phyloP scores from a whole-genome alignment of 2,888 invertebrate genomes.

The Mantis religiosa region DNA sequence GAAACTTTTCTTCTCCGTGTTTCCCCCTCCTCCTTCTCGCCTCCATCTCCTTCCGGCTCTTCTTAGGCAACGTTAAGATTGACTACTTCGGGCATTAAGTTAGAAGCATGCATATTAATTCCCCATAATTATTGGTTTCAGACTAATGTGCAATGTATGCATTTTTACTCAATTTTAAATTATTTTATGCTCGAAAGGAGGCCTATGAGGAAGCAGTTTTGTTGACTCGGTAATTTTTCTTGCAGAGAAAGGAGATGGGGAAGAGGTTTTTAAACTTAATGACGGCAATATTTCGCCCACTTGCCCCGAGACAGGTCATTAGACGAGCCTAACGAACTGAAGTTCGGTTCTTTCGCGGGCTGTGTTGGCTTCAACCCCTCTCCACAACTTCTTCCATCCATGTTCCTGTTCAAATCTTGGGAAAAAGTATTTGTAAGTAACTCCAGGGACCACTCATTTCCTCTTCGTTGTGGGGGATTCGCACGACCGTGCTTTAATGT shows the following conservation, averaged over 20 bases:
- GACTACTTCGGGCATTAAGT: slow-evolving; percentile 31
- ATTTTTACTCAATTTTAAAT: slow-evolving; percentile 35
- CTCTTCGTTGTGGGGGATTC: not conserved
- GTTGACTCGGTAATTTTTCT: slow-evolving; percentile 40
- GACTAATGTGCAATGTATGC: slow-evolving; percentile 39
- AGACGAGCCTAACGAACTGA: slow-evolving; percentile 33
- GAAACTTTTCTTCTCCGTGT: slow-evolving; percentile 27
- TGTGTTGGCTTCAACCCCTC: not conserved
- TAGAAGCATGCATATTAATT: slow-evolving; percentile 39
- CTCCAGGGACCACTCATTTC: not conserved
- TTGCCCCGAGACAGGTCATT: slow-evolving; percentile 38
- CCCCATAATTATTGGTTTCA: slow-evolving; percentile 37
- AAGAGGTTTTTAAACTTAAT: slow-evolving; percentile 37
- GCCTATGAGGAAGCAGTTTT: slow-evolving; percentile 34
- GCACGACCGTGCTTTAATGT: not conserved
- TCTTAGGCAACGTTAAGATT: slow-evolving; percentile 33
- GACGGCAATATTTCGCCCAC: slow-evolving; percentile 39
- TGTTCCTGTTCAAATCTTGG: not conserved
- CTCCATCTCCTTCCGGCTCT: not conserved
- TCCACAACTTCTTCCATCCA: not conserved
- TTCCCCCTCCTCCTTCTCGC: slow-evolving; percentile 20
- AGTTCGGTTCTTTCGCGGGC: slow-evolving; percentile 1
- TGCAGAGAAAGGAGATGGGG: slow-evolving; percentile 26
- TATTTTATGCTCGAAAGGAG: slow-evolving; percentile 31
- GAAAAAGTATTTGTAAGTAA: not conserved